Evolutionary conservation across 2,113 vertebrate genomes (phyloP).

Genomic region (Saccopteryx bilineata): DNA sequence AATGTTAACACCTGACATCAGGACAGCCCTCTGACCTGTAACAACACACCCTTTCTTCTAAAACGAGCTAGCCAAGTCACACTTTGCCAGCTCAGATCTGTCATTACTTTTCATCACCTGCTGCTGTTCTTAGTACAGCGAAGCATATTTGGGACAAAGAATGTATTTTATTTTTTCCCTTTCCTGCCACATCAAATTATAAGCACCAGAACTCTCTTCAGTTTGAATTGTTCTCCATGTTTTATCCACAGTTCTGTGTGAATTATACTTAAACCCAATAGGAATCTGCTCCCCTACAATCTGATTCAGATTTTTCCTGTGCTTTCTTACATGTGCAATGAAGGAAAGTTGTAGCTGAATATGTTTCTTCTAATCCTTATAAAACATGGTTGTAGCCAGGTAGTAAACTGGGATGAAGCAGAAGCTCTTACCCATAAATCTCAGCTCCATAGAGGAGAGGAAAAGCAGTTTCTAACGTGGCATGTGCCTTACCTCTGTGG

Average conservation of each 20-base stretch:
- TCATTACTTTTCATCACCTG: neutral
- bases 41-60: constrained; percentile 50
- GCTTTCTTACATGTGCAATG: constrained; percentile 34
- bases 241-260: neutral
- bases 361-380: constrained; percentile 84
- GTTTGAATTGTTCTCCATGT: neutral
- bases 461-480: constrained; percentile 78
- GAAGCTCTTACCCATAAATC: constrained; percentile 82
- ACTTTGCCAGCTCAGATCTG: neutral
- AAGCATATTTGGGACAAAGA: constrained; percentile 16
- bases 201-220: neutral
- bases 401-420: constrained; percentile 85
- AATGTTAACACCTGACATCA: constrained; percentile 42
- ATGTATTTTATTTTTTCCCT: neutral
- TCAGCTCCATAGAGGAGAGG: constrained; percentile 78
- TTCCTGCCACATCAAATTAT: neutral
- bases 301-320: neutral
- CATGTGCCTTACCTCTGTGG: constrained; percentile 78
- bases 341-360: constrained; percentile 78
- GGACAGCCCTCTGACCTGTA: constrained; percentile 54
- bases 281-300: neutral
- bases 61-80: neutral
- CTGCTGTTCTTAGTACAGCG: constrained; percentile 18
- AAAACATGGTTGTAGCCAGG: constrained; percentile 83
- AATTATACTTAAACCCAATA: constrained; percentile 41